Evolutionary conservation across 2,888 invertebrate genomes (phyloP), one percentile per base, ranked within the genome.

Genomic region (Agrochola macilenta): DNA sequence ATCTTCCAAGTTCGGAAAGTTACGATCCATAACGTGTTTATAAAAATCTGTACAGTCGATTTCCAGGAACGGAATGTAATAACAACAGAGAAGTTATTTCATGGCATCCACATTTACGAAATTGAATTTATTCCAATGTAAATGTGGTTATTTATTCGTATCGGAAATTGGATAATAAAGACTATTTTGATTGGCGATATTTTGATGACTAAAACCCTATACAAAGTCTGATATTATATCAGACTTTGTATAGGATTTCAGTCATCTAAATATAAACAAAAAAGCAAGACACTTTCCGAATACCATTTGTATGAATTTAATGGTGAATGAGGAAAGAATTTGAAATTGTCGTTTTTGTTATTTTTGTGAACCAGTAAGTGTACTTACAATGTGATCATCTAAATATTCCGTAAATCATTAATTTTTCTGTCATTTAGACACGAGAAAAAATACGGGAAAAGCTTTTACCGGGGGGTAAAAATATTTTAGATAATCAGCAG

Each of bases 101-200:
- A 81, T 17, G 26, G 23, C 23, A n/a, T 26, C 58, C 39, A 52
- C 61, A 57, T 73, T 60, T 69, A 54, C 39, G 26, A 57, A 69
- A 60, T 54, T 26, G 35, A 83, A 60, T 66, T 64, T 78, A 84
- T 81, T 68, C 52, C 63, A 43, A 84, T 69, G 68, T 39, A 46
- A 84, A 84, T 64, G n/a, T 23, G 30, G 12, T 78, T 65, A 76
- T 60, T 76, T 82, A 82, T 60, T 26, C n/a, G 14, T 52, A 52
- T 43, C 11, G n/a, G 30, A 54, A 78, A 79, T 66, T 46, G 57
- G 43, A 69, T 82, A 14, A 64, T 43, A 39, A 64, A 52, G 23
- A 12, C 30, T n/a, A n/a, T n/a, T n/a, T n/a, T n/a, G n/a, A n/a
- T n/a, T n/a, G n/a, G n/a, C n/a, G n/a, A n/a, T n/a, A n/a, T n/a